phyloP scores from a whole-genome alignment of 2,113 vertebrate genomes.

The Misgurnus anguillicaudatus region DNA sequence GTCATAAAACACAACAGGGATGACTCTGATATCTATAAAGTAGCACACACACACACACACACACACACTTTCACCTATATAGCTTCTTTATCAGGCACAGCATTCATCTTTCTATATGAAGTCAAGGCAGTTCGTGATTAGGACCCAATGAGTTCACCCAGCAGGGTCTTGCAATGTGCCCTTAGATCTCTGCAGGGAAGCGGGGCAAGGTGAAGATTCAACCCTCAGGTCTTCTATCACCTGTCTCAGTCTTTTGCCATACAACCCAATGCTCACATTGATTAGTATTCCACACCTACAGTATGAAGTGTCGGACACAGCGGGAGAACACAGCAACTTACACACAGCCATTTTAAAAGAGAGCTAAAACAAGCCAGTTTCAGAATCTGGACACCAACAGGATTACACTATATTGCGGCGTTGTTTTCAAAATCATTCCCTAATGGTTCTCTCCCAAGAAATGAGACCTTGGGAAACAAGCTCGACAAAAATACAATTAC shows the following conservation, averaged over 20 bases:
- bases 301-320: not conserved
- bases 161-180: constrained; percentile 10
- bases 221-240: constrained; percentile 21
- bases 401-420: not conserved
- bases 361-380: not conserved
- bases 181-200: constrained; percentile 21
- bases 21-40: not conserved
- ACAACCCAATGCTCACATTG: constrained; percentile 27
- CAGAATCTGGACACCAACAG: not conserved
- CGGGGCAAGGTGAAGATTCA: constrained; percentile 36
- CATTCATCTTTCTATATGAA: constrained; percentile 13
- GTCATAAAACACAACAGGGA: no score
- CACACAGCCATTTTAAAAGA: constrained; percentile 4
- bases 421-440: not conserved
- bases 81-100: not conserved
- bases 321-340: not conserved
- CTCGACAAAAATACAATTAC: no score
- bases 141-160: constrained; percentile 9
- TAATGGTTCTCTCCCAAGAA: no score
- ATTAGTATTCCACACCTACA: constrained; percentile 64
- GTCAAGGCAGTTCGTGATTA: constrained; percentile 32
- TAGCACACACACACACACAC: constrained; percentile 28
- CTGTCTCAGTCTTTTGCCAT: constrained; percentile 30
- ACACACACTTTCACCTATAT: constrained; percentile 13
- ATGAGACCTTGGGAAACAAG: no score